Base-by-base conservation (phyloP, 2,113 vertebrate species). In the Pampusana beccarii region DNA sequence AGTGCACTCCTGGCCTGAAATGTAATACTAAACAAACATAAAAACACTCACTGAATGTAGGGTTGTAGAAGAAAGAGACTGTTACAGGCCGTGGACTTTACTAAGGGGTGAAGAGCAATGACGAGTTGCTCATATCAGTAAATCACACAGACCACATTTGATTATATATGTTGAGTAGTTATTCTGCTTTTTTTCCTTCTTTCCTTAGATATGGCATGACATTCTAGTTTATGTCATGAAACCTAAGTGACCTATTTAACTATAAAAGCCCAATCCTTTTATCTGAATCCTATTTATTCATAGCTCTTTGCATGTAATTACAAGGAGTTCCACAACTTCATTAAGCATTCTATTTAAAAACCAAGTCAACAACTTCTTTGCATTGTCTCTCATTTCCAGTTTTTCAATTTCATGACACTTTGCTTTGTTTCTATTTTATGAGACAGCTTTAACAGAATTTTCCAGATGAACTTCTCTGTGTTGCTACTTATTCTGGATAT, bases 141-240 rank as follows among this genome's bases (percentile, higher is more conserved):
- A 65, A 44, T 36, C 3, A 0, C n/a, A 28, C 40, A 57, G 58
- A 24, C 8, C 11, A 12, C 0, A 0, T 60, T 72, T 38, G 8
- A 56, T 75, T 73, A 44, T 36, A 75, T 3, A 13, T 42, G 26
- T 25, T 50, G 21, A 16, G n/a, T 16, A 79, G 16, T 71, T 69
- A 48, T 13, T 80, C 29, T 75, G 16, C 4, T 46, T 3, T 80
- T 88, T 86, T 58, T 0, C 4, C n/a, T 10, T 54, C 12, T 86
- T 72, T 81, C 18, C 12, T 70, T 88, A 61, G 4, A 12, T 17
- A 15, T 25, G 7, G 11, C 9, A 33, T 40, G 21, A 31, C 70
- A 62, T 29, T 53, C 40, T 83, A 40, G 78, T 70, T 74, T 51
- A 81, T 51, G 15, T 56, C 10, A 33, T 15, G 19, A 34, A 16